Base-by-base conservation (phyloP, 1,140 invertebrate genomes). In the Oscheius sp. region DNA sequence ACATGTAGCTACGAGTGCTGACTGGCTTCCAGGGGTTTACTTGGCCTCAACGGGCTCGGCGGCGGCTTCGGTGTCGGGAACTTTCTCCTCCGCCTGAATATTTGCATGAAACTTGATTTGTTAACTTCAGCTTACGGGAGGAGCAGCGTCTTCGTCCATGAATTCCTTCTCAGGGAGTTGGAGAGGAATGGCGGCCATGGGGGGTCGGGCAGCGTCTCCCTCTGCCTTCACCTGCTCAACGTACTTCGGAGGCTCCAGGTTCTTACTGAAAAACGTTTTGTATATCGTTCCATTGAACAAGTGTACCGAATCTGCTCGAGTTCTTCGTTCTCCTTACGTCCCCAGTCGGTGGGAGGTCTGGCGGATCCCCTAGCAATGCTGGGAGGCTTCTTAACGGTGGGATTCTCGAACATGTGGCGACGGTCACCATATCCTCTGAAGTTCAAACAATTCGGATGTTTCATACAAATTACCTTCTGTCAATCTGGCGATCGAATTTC, bases 401-500 rank as follows among this genome's bases (percentile, higher is more conserved):
- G 75, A 86, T 93, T 93, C 87, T 94, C 91, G 87, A 95, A 96
- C 75, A 96, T 88, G 82, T 92, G 91, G 88, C 94, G 94, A 89
- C 96, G 95, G 88, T 97, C 93, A 78, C 91, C 92, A 85, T 95
- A 98, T 76, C 93, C 38, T 67, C 72, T 65, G 61, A 32, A 63
- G 35, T 26, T 32, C 7, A 32, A 36, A 7, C 13, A 0, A 1
- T 42, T 63, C 15, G 0, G 35, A 34, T 32, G 23, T 0, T 1
- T 10, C 10, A 32, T 32, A 63, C 10, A 15, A 34, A 7, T 13
- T 10, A 63, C 61, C 61, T 63, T 58, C 94, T 94, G 88, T 99
- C 95, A 64, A 95, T 95, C 87, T 95, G 92, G 86, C 95, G 89
- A 88, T 99, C 95, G 88, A 96, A 97, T 90, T 98, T 97, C 87